A percentile compares a stretch with the other conserved stretches of the same genome.
Evolutionary conservation across 2,113 vertebrate species (phyloP).

Genomic region (Zingel zingel): DNA sequence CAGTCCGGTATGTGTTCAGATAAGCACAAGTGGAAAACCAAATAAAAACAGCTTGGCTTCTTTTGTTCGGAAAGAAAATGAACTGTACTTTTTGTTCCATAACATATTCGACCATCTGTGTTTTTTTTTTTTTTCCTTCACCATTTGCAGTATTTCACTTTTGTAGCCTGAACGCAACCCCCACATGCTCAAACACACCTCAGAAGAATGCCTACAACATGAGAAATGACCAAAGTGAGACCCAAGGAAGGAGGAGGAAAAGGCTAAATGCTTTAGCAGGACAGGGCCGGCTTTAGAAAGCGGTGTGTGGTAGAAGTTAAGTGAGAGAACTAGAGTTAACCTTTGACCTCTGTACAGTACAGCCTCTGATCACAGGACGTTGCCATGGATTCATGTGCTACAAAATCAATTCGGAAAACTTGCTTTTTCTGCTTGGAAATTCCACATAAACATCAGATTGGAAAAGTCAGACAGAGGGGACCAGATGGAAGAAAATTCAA

Average conservation of each 20-base stretch:
- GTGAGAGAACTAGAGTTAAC: not conserved
- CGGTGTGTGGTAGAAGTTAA: not conserved
- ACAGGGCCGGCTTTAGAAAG: not conserved
- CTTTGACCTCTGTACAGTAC: conserved; percentile 10
- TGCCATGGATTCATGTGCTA: conserved; percentile 29
- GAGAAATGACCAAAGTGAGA: conserved; percentile 49
- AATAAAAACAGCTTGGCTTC: conserved; percentile 73
- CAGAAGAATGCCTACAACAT: conserved; percentile 34
- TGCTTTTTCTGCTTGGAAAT: not conserved
- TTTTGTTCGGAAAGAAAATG: conserved; percentile 58
- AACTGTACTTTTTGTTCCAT: conserved; percentile 73
- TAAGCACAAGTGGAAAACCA: conserved; percentile 70
- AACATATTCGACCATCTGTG: conserved; percentile 53
- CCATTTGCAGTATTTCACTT: conserved; percentile 58
- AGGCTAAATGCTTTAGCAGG: not conserved
- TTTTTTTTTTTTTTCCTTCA: conserved; percentile 36
- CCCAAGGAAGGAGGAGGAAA: conserved; percentile 12
- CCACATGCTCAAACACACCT: conserved; percentile 26
- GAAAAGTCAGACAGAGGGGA: not conserved
- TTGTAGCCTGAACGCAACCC: not conserved
- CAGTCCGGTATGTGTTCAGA: conserved; percentile 44
- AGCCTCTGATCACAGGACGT: not conserved
- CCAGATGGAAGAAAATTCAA: not conserved
- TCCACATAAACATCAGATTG: not conserved
- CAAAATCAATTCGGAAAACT: not conserved